Percentiles rank a stretch among this genome's conserved stretches.
Evolutionary conservation across 2,888 invertebrate species (phyloP).

Genomic region (Epinotia brunnichana): DNA sequence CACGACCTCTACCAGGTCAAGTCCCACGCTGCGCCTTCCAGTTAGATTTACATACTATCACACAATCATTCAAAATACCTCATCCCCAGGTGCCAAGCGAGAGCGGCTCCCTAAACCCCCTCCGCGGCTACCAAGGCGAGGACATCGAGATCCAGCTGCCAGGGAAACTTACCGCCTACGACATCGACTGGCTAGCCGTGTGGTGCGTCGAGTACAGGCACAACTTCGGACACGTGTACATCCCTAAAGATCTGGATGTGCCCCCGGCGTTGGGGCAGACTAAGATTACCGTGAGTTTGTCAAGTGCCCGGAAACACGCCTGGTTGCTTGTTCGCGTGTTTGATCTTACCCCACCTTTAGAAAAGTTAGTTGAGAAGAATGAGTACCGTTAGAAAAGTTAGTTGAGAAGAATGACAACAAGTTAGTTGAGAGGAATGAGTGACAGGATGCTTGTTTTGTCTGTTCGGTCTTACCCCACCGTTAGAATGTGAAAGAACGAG

Average conservation of each 20-base stretch:
- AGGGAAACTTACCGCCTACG: conserved; percentile 92
- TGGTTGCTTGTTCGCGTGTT: too few relatives aligned
- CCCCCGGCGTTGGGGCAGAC: conserved; percentile 96
- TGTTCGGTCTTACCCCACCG: too few relatives aligned
- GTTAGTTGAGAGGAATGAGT: too few relatives aligned
- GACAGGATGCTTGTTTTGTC: too few relatives aligned
- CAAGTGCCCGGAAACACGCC: too few relatives aligned
- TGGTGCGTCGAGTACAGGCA: conserved; percentile 96
- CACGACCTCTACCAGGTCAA: too few relatives aligned
- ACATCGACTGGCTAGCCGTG: conserved; percentile 95
- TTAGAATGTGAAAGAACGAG: too few relatives aligned
- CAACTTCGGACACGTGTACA: conserved; percentile 94
- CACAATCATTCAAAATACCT: neutral
- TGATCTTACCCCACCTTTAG: neutral
- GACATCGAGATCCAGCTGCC: conserved; percentile 96
- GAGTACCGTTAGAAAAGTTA: too few relatives aligned
- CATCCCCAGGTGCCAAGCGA: conserved; percentile 90
- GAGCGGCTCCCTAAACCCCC: conserved; percentile 90
- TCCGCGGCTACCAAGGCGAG: conserved; percentile 94
- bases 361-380: too few relatives aligned
- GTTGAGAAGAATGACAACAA: too few relatives aligned
- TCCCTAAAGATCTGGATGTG: conserved; percentile 94
- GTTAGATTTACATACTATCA: too few relatives aligned
- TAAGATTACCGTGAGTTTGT: conserved; percentile 92
- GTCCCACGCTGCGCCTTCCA: too few relatives aligned